Percentiles rank a stretch among this genome's conserved stretches.
phyloP scores from a whole-genome alignment of 2,113 vertebrate species.

The Puffinus mauretanicus region DNA sequence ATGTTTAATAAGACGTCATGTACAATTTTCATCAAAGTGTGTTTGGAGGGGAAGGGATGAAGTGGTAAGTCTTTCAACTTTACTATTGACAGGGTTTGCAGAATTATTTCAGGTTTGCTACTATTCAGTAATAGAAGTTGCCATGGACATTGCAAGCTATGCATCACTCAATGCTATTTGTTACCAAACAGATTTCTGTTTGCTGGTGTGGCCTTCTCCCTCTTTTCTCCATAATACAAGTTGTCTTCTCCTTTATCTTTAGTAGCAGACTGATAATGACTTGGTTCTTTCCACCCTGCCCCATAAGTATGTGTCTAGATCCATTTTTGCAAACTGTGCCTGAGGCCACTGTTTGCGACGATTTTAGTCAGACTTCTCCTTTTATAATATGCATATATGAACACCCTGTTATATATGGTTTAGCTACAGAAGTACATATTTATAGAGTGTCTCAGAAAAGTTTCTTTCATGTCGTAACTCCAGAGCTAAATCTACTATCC shows the following conservation, averaged over 20 bases:
- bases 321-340: background rate
- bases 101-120: background rate
- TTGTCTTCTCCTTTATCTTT: background rate
- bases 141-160: background rate
- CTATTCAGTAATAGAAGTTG: background rate
- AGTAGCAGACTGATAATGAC: background rate
- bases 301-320: background rate
- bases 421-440: background rate
- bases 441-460: background rate
- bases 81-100: background rate
- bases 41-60: background rate
- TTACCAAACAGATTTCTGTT: background rate
- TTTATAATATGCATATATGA: background rate
- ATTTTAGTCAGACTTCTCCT: background rate
- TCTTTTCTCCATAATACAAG: background rate
- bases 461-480: background rate
- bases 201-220: background rate
- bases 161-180: background rate
- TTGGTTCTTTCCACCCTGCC: background rate
- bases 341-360: accelerated
- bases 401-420: background rate
- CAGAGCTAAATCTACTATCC: background rate
- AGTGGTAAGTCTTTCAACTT: background rate
- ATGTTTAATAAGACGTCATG: background rate
- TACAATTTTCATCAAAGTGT: background rate